phyloP scores from a whole-genome alignment of 2,888 invertebrate genomes.

The Euproctis similis region DNA sequence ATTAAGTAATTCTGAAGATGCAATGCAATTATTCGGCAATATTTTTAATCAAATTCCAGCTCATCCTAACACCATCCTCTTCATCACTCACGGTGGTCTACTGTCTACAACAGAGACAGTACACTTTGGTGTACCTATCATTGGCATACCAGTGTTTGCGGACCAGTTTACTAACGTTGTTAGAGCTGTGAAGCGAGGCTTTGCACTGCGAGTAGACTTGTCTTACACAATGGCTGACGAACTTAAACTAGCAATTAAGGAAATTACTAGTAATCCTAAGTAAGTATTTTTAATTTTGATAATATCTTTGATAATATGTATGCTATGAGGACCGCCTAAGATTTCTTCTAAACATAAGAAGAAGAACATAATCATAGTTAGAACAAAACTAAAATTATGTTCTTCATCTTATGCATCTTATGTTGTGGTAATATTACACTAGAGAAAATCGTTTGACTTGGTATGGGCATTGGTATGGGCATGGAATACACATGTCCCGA shows the following conservation, averaged over 20 bases:
- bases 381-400: too few relatives aligned
- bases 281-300: slow-evolving; percentile 13
- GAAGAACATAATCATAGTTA: too few relatives aligned
- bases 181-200: slow-evolving; percentile 25
- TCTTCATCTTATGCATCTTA: too few relatives aligned
- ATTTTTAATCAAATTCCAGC: too few relatives aligned
- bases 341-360: too few relatives aligned
- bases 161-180: slow-evolving; percentile 30
- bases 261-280: slow-evolving; percentile 18
- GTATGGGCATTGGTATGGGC: too few relatives aligned
- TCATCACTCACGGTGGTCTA: slow-evolving; percentile 6
- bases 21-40: neutral
- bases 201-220: slow-evolving; percentile 23
- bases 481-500: too few relatives aligned
- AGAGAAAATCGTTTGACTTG: too few relatives aligned
- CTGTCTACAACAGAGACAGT: slow-evolving; percentile 6
- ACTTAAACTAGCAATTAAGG: slow-evolving; percentile 22
- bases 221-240: slow-evolving; percentile 16
- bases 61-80: slow-evolving; percentile 4
- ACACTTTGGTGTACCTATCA: slow-evolving; percentile 22
- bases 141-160: slow-evolving; percentile 30
- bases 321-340: too few relatives aligned
- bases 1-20: neutral
- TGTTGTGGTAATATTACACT: too few relatives aligned
- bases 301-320: too few relatives aligned